Conservation (phyloP, 2,113 vertebrate genomes). For the Melanerpes aurifrons region DNA sequence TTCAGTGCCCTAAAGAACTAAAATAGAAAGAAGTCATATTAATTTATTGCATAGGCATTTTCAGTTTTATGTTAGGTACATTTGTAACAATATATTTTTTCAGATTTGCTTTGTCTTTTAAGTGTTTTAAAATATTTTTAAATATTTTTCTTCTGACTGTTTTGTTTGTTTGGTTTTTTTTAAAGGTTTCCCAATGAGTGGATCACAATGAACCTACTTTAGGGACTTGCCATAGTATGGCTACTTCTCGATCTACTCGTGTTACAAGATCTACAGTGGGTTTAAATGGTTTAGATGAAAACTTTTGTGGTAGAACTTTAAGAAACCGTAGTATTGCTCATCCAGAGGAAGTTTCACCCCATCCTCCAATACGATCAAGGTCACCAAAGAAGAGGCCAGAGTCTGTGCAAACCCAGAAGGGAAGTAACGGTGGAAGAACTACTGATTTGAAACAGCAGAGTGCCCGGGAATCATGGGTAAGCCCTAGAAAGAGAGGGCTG, state of each 20-base stretch:
- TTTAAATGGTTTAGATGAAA: slow-evolving; percentile 99
- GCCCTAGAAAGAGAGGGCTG: slow-evolving; percentile 88
- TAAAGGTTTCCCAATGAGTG: slow-evolving; percentile 92
- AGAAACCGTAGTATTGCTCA: slow-evolving; percentile 99
- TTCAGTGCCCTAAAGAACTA: not conserved
- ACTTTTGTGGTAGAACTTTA: slow-evolving; percentile 98
- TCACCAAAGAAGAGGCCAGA: slow-evolving; percentile 97
- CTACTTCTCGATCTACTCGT: slow-evolving; percentile 98
- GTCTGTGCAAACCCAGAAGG: slow-evolving; percentile 79
- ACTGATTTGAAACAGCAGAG: slow-evolving; percentile 79
- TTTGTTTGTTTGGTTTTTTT: slow-evolving; percentile 62
- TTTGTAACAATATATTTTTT: not conserved
- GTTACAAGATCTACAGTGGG: slow-evolving; percentile 99
- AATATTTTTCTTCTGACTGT: slow-evolving; percentile 67
- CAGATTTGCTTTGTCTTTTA: slow-evolving; percentile 3
- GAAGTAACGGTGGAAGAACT: slow-evolving; percentile 78
- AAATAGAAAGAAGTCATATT: not conserved
- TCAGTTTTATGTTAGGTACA: not conserved
- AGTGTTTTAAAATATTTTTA: slow-evolving; percentile 35
- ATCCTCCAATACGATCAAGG: slow-evolving; percentile 88
- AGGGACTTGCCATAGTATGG: slow-evolving; percentile 98
- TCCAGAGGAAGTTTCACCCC: slow-evolving; percentile 90
- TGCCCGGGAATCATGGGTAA: slow-evolving; percentile 84
- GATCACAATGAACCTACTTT: slow-evolving; percentile 94
- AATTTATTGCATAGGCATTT: not conserved